phyloP scores from a whole-genome alignment of 2,888 invertebrate species.

The Ferrisia virgata region DNA sequence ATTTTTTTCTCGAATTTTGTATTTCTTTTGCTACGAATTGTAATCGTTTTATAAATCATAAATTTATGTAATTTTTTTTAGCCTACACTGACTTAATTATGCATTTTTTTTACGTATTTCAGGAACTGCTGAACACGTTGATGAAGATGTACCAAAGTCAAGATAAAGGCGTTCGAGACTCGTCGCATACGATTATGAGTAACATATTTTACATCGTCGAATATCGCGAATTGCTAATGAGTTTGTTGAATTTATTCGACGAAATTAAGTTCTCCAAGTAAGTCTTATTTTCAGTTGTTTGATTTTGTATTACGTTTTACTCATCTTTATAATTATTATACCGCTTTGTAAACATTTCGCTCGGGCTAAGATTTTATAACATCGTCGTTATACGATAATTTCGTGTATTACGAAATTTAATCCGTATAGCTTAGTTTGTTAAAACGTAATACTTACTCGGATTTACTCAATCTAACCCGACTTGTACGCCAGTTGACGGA shows the following conservation, averaged over 20 bases:
- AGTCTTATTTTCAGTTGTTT: slow-evolving; percentile 52
- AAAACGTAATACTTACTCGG: neutral
- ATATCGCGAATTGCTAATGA: slow-evolving; percentile 83
- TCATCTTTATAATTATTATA: slow-evolving; percentile 20
- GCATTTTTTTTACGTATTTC: slow-evolving; percentile 50
- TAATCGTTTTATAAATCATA: too few species aligned
- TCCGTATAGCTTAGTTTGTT: neutral
- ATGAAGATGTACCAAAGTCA: slow-evolving; percentile 74
- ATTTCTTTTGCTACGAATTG: neutral
- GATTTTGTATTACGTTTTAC: slow-evolving; percentile 10
- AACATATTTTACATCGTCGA: slow-evolving; percentile 91
- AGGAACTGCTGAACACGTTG: slow-evolving; percentile 82
- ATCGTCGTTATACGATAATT: neutral
- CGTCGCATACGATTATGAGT: slow-evolving; percentile 82
- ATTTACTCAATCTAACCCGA: neutral
- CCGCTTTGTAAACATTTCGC: neutral
- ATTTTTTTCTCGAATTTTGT: too few species aligned
- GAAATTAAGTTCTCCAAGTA: slow-evolving; percentile 82
- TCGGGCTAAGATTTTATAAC: neutral
- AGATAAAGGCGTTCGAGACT: slow-evolving; percentile 69
- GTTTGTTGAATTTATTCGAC: slow-evolving; percentile 62
- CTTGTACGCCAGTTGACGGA: neutral
- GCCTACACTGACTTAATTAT: slow-evolving; percentile 32
- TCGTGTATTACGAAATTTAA: neutral
- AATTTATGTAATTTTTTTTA: slow-evolving; percentile 1